Evolutionary conservation across 2,888 invertebrate genomes (phyloP).

Genomic region (Drosophila yooni): DNA sequence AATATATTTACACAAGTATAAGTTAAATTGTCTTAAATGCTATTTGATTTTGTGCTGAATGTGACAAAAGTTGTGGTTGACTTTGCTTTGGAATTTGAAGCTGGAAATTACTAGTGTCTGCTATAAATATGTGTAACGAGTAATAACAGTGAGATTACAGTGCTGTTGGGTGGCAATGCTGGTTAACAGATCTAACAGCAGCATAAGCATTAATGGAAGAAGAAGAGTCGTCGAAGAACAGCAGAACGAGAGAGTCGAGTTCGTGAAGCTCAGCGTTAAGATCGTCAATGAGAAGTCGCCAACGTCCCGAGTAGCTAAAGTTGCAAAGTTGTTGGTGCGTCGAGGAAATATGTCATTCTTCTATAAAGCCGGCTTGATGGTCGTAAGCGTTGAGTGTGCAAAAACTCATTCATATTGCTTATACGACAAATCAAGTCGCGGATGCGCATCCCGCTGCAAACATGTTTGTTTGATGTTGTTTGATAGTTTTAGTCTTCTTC

Average conservation of each 20-base stretch:
- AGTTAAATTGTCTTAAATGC: background rate
- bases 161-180: background rate
- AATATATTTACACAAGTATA: conserved; percentile 16
- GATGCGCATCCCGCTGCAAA: too few species aligned
- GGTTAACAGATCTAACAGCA: background rate
- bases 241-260: background rate
- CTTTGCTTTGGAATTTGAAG: background rate
- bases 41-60: background rate
- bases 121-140: background rate
- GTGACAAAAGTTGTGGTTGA: background rate
- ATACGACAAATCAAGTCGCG: too few species aligned
- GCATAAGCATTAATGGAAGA: background rate
- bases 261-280: background rate
- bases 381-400: too few species aligned
- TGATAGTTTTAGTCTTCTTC: too few species aligned
- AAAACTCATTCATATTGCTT: too few species aligned
- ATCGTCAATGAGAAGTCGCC: background rate
- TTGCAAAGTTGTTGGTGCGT: background rate
- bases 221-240: background rate
- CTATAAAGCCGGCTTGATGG: background rate
- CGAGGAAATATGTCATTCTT: background rate
- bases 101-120: background rate
- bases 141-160: background rate
- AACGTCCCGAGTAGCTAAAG: background rate
- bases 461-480: too few species aligned